Evolutionary conservation across 35 echinoderm and acorn worm genomes (phyloP).

Genomic region (Amphiura filiformis): DNA sequence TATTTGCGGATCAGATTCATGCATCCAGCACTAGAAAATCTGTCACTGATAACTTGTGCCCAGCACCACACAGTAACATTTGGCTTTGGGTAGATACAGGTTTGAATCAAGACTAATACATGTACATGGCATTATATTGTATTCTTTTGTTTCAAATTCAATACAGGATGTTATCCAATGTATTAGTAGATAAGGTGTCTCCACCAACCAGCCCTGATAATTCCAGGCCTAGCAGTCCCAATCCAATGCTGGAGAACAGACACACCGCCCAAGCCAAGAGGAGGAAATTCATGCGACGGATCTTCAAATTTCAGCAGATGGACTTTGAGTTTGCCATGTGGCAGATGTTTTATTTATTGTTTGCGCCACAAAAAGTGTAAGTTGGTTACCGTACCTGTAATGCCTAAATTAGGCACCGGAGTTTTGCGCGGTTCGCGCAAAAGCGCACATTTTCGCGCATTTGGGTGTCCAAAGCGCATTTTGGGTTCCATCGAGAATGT

Average conservation of each 20-base stretch:
- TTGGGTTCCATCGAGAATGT: too few species aligned
- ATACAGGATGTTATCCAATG: constrained; percentile 71
- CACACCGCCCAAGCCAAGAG: constrained; percentile 87
- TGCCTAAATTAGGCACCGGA: too few species aligned
- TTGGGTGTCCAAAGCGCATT: too few species aligned
- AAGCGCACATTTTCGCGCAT: too few species aligned
- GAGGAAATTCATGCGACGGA: constrained; percentile 80
- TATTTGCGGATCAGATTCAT: too few species aligned
- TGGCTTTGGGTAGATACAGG: too few species aligned
- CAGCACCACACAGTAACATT: too few species aligned
- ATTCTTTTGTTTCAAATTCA: neutral
- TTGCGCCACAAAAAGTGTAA: constrained; percentile 98
- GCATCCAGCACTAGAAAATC: too few species aligned
- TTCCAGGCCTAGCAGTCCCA: constrained; percentile 30
- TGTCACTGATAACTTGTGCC: too few species aligned
- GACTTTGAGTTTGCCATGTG: constrained; percentile 99
- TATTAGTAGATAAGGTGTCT: constrained; percentile 60
- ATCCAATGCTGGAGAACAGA: constrained; percentile 47
- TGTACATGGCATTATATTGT: constrained; percentile 12
- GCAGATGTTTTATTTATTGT: constrained; percentile 96
- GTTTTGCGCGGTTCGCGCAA: too few species aligned
- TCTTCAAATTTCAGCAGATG: constrained; percentile 91
- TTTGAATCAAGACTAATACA: neutral
- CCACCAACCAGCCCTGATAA: constrained; percentile 68
- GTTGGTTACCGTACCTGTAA: neutral